Conservation (phyloP, 2,113 vertebrate genomes). For the Romanogobio albipinnatus region DNA sequence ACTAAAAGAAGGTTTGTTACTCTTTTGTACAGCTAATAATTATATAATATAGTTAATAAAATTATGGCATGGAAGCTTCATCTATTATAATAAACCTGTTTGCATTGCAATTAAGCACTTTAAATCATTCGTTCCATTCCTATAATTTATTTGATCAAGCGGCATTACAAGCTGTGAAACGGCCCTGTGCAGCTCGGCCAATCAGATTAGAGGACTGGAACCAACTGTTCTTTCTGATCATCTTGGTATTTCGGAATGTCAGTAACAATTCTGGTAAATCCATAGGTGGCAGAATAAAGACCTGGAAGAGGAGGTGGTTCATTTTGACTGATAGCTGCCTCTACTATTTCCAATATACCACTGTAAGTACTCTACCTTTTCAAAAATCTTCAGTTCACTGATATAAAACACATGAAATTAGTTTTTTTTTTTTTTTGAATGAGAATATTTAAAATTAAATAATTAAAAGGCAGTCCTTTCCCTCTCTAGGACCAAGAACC, state of each 20-base stretch:
- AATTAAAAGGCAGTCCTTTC: not conserved
- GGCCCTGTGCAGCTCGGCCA: not conserved
- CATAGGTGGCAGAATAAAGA: constrained; percentile 76
- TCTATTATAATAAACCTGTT: not conserved
- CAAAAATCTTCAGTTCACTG: not conserved
- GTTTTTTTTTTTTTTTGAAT: not conserved
- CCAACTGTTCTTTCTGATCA: not conserved
- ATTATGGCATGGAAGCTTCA: not conserved
- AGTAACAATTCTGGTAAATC: not conserved
- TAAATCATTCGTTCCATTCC: too few relatives aligned
- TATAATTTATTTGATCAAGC: not conserved
- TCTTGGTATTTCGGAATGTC: not conserved
- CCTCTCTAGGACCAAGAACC: constrained; percentile 89
- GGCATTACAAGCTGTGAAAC: not conserved
- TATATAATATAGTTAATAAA: not conserved
- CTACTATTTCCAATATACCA: constrained; percentile 78
- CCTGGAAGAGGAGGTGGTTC: constrained; percentile 82
- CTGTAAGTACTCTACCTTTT: constrained; percentile 61
- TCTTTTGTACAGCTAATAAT: not conserved
- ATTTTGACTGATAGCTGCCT: constrained; percentile 81
- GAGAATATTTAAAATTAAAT: not conserved
- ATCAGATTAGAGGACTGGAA: not conserved
- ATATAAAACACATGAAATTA: not conserved
- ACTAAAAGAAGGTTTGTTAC: constrained; percentile 87
- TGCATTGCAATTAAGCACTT: too few relatives aligned